Conservation (phyloP, 2,888 invertebrate species). For the Omphaloscelis lunosa region DNA sequence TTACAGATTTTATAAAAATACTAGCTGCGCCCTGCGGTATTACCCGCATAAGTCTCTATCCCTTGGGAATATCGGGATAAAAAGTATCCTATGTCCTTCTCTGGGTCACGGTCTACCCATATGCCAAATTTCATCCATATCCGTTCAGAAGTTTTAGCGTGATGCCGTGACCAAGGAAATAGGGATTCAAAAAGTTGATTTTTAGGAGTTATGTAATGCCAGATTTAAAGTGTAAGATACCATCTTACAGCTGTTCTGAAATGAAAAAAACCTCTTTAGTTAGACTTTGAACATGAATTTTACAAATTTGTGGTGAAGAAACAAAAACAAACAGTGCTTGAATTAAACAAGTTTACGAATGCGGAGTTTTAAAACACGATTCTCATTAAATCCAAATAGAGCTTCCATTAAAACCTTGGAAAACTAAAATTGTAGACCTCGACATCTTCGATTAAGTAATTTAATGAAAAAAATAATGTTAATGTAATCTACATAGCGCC, state of each 20-base stretch:
- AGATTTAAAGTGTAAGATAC: background rate
- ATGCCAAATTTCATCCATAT: too few relatives aligned
- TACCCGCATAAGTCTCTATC: too few relatives aligned
- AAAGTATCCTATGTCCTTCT: too few relatives aligned
- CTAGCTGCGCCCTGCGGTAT: too few relatives aligned
- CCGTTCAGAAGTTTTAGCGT: too few relatives aligned
- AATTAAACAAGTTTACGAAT: background rate
- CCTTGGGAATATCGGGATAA: too few relatives aligned
- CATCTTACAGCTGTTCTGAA: background rate
- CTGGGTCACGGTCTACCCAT: too few relatives aligned
- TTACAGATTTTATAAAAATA: background rate
- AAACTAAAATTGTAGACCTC: background rate
- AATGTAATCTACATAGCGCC: conserved; percentile 3
- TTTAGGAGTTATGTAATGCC: background rate
- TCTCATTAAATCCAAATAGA: background rate
- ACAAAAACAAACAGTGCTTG: background rate
- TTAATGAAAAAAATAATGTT: background rate
- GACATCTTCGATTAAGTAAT: background rate
- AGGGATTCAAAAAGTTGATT: background rate
- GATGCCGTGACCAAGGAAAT: too few relatives aligned
- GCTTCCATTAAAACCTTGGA: background rate
- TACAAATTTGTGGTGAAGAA: background rate
- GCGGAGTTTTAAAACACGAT: background rate
- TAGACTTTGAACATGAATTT: background rate
- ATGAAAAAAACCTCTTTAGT: background rate